Evolutionary conservation across 2,113 vertebrate species (phyloP).

Genomic region (Forbesichthys papilliferus): DNA sequence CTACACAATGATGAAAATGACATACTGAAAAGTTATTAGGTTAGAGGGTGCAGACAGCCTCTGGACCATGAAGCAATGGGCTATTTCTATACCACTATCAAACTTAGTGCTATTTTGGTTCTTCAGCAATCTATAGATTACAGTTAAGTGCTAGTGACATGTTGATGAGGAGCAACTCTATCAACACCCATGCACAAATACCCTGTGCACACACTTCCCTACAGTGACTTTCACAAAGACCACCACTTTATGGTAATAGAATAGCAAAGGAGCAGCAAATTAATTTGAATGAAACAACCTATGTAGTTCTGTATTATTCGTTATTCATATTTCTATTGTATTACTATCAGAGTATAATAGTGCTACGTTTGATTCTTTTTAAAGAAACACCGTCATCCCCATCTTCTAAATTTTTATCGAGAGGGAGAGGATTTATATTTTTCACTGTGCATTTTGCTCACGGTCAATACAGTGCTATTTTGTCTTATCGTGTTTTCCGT

Average conservation of each 20-base stretch:
- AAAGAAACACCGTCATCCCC: too few relatives aligned
- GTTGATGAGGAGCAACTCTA: conserved; percentile 50
- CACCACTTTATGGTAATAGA: conserved; percentile 20
- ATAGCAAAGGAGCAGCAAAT: conserved; percentile 28
- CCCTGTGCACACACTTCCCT: too few relatives aligned
- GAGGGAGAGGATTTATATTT: too few relatives aligned
- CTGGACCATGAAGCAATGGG: conserved; percentile 29
- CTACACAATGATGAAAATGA: background rate
- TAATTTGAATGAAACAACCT: background rate
- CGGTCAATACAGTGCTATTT: background rate
- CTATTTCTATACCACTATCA: conserved; percentile 75
- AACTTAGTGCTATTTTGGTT: conserved; percentile 66
- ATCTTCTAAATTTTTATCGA: too few relatives aligned
- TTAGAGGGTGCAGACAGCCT: conserved; percentile 10
- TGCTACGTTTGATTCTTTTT: too few relatives aligned
- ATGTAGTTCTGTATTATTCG: background rate
- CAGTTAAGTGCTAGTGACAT: conserved; percentile 52
- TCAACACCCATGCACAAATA: background rate
- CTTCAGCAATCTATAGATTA: conserved; percentile 72
- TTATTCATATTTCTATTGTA: too few relatives aligned
- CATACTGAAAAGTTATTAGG: background rate
- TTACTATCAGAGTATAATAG: too few relatives aligned
- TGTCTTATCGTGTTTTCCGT: conserved; percentile 52
- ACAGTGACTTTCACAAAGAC: conserved; percentile 17
- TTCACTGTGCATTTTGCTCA: background rate